Conservation (phyloP, 2,797 vertebrate species). For the Phataginus tetradactyla region DNA sequence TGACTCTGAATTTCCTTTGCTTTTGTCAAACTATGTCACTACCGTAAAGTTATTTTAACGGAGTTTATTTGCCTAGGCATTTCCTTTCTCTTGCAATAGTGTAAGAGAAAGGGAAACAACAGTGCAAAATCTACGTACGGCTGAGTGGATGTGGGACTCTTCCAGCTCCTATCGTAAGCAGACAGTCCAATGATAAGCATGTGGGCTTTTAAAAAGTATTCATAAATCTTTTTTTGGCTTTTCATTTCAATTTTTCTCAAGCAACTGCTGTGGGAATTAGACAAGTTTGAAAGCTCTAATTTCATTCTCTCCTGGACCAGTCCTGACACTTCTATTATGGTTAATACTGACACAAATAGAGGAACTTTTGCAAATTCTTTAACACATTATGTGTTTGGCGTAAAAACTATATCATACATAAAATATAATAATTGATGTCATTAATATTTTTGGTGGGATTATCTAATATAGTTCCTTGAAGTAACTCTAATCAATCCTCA, state of each 20-base stretch:
- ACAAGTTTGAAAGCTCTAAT: conserved; percentile 57
- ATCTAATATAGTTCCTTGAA: conserved; percentile 50
- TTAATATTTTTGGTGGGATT: conserved; percentile 44
- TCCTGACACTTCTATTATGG: conserved; percentile 10
- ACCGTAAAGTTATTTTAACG: conserved; percentile 80
- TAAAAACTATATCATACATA: conserved; percentile 72
- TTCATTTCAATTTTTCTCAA: conserved; percentile 66
- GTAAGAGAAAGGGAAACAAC: conserved; percentile 66
- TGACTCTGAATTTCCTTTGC: conserved; percentile 75
- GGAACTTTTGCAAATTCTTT: conserved; percentile 76
- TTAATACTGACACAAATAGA: conserved; percentile 69
- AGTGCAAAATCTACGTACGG: conserved; percentile 66
- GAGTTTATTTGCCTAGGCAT: conserved; percentile 70
- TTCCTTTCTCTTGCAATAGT: conserved; percentile 74
- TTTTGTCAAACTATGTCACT: conserved; percentile 73
- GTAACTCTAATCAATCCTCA: conserved; percentile 58
- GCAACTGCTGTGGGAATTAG: conserved; percentile 45
- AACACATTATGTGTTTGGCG: conserved; percentile 60
- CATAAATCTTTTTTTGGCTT: conserved; percentile 66
- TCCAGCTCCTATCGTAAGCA: conserved; percentile 61
- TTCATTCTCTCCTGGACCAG: conserved; percentile 46
- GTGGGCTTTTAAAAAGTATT: conserved; percentile 55
- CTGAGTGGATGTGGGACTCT: conserved; percentile 28
- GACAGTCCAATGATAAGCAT: conserved; percentile 69
- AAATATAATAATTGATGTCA: conserved; percentile 57